Conservation (phyloP, 2,888 invertebrate species). For the Synanthedon formicaeformis region DNA sequence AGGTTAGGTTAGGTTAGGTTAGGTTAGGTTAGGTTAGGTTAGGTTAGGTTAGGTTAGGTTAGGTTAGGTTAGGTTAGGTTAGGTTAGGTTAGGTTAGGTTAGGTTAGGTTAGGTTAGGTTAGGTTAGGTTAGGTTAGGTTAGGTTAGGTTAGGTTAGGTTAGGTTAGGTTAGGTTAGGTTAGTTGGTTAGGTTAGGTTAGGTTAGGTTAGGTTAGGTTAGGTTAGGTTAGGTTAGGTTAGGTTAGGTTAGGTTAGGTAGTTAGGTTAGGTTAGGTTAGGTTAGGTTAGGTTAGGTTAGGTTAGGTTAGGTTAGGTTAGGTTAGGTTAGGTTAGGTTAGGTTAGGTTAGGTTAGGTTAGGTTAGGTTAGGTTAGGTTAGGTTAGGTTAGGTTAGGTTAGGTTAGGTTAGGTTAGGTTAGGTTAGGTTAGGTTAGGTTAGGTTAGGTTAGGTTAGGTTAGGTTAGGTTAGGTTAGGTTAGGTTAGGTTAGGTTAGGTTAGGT, state of each 20-base stretch:
- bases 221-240: constrained; percentile 1
- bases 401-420: background rate
- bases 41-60: background rate
- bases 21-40: background rate
- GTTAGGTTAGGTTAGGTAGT: constrained; percentile 1
- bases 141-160: constrained; percentile 4
- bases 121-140: background rate
- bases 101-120: no score
- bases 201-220: constrained; percentile 3
- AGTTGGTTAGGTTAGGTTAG: no score
- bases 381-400: background rate
- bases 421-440: background rate
- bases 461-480: background rate
- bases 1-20: background rate
- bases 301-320: constrained; percentile 1
- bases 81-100: background rate
- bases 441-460: background rate
- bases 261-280: constrained; percentile 1
- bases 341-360: constrained; percentile 1
- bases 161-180: constrained; percentile 4
- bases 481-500: no score
- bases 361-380: constrained; percentile 1
- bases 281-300: constrained; percentile 1
- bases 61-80: background rate
- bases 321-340: constrained; percentile 1